Base-by-base conservation (phyloP, 2,113 vertebrate species). In the Eclectus roratus region DNA sequence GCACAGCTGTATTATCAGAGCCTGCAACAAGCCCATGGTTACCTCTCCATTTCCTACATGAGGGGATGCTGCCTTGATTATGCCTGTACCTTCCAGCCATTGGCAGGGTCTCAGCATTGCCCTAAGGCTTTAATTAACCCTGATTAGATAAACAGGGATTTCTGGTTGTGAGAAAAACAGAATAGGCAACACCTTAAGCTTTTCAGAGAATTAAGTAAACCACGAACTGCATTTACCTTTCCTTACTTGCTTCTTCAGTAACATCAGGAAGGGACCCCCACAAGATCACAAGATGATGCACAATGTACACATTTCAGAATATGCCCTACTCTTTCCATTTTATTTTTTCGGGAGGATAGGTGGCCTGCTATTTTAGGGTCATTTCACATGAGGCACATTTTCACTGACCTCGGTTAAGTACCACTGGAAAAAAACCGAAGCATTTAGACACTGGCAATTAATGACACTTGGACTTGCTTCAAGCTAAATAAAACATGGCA, bases 51-150 rank as follows among this genome's bases (percentile, higher is more conserved):
- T 93, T 66, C 93, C 87, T 47, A 60, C 37, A 77, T 3, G 58
- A 93, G 71, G 63, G 73, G 66, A 66, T 73, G 61, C 58, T 93
- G 88, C 74, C 47, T 58, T 65, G 78, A 95, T 95, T 90, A 92
- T 31, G 37, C 47, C 83, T 91, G 69, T 86, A 85, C 91, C 91
- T 96, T 96, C 79, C 29, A 88, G 95, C 65, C 88, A 88, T 33
- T 93, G 91, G 77, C 76, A 93, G 89, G 83, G 44, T 81, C 56
- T 95, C 91, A 80, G 66, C 56, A 89, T 21, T 85, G 91, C 91
- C 92, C 88, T 86, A 71, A 93, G 93, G 96, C 81, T 96, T 97
- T 97, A 97, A 97, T 97, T 98, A 98, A 98, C 96, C 89, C 81
- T 24, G 10, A 88, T 96, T 80, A 97, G 90, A 97, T 80, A 97